Conservation (phyloP, 2,797 vertebrate species). For the Falco columbarius region DNA sequence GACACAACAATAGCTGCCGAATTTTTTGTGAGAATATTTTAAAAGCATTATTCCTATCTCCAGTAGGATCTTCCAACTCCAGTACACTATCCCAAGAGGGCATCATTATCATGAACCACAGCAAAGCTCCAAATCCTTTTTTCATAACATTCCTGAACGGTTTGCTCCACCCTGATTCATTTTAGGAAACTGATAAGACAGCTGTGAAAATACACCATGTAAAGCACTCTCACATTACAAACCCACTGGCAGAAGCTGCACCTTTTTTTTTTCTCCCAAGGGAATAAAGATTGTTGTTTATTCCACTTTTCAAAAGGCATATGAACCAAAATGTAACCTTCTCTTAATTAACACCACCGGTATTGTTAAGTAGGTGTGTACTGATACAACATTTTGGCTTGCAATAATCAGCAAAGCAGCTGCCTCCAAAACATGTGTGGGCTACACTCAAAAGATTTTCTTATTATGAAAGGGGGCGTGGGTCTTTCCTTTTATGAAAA, state of each 20-base stretch:
- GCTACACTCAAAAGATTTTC: not conserved
- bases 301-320: slow-evolving; percentile 41
- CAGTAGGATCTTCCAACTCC: slow-evolving; percentile 14
- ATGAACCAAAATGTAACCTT: not conserved
- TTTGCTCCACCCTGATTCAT: slow-evolving; percentile 60
- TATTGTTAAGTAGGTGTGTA: slow-evolving; percentile 6
- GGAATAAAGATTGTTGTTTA: slow-evolving; percentile 30
- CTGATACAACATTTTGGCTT: not conserved
- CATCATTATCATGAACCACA: slow-evolving; percentile 47
- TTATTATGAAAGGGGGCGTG: not conserved
- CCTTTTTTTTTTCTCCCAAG: not conserved
- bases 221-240: slow-evolving; percentile 36
- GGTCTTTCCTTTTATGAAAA: not conserved
- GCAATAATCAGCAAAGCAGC: not conserved
- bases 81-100: slow-evolving; percentile 12
- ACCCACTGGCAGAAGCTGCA: slow-evolving; percentile 26
- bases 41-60: not conserved
- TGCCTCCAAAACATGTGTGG: not conserved
- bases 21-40: not conserved
- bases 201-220: slow-evolving; percentile 72
- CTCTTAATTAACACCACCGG: not conserved
- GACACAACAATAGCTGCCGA: not conserved
- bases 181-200: slow-evolving; percentile 75
- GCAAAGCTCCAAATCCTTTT: slow-evolving; percentile 16
- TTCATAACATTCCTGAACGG: slow-evolving; percentile 59